These are phyloP conservation scores for Drosophila rubida DNA, from an alignment of 2,888 invertebrate species.

Conservation along the genomic window DNA sequence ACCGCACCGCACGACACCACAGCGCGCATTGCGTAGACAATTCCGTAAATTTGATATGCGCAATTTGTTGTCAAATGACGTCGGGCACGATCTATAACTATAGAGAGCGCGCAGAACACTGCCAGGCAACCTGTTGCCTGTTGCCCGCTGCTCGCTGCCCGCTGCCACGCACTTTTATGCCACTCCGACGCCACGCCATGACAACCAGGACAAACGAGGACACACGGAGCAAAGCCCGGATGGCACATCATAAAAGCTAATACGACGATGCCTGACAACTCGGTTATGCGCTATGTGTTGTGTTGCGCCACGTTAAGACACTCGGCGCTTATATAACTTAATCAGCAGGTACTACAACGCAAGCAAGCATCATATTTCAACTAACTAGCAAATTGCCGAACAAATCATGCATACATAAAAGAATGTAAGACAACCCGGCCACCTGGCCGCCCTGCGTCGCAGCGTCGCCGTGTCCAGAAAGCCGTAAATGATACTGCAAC, in stretches of 20 bases:
- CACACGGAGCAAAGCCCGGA: slow-evolving; percentile 13
- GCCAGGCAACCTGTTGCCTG: slow-evolving; percentile 55
- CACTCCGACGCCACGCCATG: slow-evolving; percentile 18
- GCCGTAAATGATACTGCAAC: slow-evolving; percentile 44
- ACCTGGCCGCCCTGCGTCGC: too few relatives aligned
- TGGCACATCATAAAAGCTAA: slow-evolving; percentile 64
- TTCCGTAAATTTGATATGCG: slow-evolving; percentile 79
- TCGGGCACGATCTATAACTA: slow-evolving; percentile 52
- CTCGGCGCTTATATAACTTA: slow-evolving; percentile 50
- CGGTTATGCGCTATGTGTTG: slow-evolving; percentile 19
- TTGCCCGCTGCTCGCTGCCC: neutral
- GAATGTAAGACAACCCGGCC: neutral
- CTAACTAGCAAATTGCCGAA: slow-evolving; percentile 44
- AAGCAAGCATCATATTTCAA: slow-evolving; percentile 37
- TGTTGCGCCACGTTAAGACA: slow-evolving; percentile 28
- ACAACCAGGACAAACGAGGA: slow-evolving; percentile 26
- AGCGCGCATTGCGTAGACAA: slow-evolving; percentile 55
- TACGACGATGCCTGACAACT: slow-evolving; percentile 50
- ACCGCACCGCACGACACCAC: slow-evolving; percentile 4
- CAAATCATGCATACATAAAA: slow-evolving; percentile 12
- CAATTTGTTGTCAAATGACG: slow-evolving; percentile 74
- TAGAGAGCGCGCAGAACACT: slow-evolving; percentile 9
- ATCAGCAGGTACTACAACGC: slow-evolving; percentile 47
- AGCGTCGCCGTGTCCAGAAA: neutral
- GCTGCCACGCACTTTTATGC: slow-evolving; percentile 58